Percentiles rank a stretch among this genome's conserved stretches.
phyloP scores from a whole-genome alignment of 2,113 vertebrate genomes.

The Mormoops blainvillei region DNA sequence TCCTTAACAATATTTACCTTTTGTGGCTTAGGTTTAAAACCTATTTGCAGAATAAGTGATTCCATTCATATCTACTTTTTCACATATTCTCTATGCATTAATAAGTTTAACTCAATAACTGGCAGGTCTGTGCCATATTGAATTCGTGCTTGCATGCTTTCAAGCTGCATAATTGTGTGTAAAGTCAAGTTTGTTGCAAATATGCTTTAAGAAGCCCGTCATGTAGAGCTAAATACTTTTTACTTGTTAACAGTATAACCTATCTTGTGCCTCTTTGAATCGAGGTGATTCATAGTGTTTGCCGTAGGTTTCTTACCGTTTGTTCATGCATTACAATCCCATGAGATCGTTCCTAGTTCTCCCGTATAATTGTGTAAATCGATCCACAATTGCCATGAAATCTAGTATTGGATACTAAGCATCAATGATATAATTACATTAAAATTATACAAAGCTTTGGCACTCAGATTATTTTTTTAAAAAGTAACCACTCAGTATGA shows the following conservation, averaged over 20 bases:
- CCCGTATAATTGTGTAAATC: background rate
- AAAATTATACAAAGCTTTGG: constrained; percentile 29
- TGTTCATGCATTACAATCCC: background rate
- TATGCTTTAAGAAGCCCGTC: background rate
- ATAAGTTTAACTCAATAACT: background rate
- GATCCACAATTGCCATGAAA: background rate
- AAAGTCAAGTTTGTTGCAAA: background rate
- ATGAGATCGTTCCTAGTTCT: background rate
- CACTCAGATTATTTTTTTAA: constrained; percentile 38
- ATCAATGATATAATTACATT: background rate
- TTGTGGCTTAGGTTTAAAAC: background rate
- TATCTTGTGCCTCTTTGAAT: background rate
- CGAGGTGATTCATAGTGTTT: background rate
- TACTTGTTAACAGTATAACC: background rate
- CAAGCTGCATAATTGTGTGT: background rate
- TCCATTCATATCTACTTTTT: background rate
- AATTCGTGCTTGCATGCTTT: background rate
- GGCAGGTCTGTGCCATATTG: background rate
- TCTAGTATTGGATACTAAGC: background rate
- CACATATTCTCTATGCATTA: background rate
- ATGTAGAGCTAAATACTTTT: background rate
- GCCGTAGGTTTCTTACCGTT: background rate
- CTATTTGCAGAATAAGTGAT: background rate
- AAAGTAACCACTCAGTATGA: background rate
- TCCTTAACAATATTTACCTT: background rate